phyloP scores from a whole-genome alignment of 2,113 vertebrate species.

The Calidris pugnax region DNA sequence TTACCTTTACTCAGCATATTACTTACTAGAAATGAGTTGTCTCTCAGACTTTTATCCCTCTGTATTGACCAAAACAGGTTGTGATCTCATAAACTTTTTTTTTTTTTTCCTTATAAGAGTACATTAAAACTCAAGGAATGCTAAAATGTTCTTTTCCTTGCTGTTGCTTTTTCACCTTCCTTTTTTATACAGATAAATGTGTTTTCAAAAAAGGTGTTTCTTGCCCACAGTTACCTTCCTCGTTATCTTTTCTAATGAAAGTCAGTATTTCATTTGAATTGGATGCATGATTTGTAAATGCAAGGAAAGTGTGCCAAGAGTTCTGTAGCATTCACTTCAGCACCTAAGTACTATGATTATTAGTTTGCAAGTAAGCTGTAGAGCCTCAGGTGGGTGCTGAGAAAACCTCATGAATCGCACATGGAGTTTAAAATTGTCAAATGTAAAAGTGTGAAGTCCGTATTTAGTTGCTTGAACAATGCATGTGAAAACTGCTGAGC shows the following conservation, averaged over 20 bases:
- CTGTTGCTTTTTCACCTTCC: background rate
- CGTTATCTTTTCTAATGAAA: background rate
- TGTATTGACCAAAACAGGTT: background rate
- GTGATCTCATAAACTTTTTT: background rate
- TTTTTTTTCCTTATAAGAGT: background rate
- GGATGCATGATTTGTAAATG: background rate
- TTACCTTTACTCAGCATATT: background rate
- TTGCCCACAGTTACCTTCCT: background rate
- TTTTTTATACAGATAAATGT: background rate
- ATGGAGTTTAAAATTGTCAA: background rate
- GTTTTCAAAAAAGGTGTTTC: background rate
- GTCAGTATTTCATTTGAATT: background rate
- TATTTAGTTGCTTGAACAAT: background rate
- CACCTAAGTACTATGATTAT: background rate
- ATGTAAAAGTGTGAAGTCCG: background rate
- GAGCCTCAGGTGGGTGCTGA: background rate
- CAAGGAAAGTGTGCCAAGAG: background rate
- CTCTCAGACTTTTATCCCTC: background rate
- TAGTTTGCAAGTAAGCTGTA: background rate
- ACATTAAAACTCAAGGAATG: background rate
- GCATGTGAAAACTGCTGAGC: background rate
- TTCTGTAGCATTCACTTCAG: background rate
- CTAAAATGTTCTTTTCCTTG: background rate
- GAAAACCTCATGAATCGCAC: background rate
- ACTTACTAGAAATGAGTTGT: background rate